Percentiles rank a stretch among this genome's conserved stretches.
Evolutionary conservation across 2,113 vertebrate genomes (phyloP).

Genomic region (Turdus rufiventris): DNA sequence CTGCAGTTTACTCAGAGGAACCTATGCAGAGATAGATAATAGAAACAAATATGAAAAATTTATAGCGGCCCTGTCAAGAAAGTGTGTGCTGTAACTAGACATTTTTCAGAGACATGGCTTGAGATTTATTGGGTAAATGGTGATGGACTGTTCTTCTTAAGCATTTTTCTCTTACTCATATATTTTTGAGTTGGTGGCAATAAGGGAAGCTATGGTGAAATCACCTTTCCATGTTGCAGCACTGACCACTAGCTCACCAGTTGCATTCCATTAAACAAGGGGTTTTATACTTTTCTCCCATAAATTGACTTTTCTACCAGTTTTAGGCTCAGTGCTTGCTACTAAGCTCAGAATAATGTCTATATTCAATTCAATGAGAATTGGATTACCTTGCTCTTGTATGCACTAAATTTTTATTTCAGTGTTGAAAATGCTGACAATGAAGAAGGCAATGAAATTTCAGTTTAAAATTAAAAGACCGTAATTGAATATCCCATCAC

Average conservation of each 20-base stretch:
- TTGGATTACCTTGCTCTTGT: background rate
- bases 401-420: background rate
- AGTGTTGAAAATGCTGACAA: background rate
- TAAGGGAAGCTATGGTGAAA: background rate
- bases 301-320: background rate
- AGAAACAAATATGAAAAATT: background rate
- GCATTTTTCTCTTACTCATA: rapidly evolving
- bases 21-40: background rate
- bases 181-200: background rate
- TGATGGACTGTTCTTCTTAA: background rate
- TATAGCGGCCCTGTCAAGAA: background rate
- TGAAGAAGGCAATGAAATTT: background rate
- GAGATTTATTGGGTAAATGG: background rate
- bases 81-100: background rate
- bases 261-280: background rate
- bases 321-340: background rate
- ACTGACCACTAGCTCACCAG: background rate
- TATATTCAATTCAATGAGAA: background rate
- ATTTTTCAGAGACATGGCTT: background rate
- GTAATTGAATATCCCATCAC: background rate
- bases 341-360: background rate
- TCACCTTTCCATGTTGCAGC: background rate
- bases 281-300: background rate
- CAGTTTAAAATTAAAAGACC: background rate
- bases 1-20: background rate